Conservation (phyloP, 64 coral and sea anemone species). For the Actinia equina region DNA sequence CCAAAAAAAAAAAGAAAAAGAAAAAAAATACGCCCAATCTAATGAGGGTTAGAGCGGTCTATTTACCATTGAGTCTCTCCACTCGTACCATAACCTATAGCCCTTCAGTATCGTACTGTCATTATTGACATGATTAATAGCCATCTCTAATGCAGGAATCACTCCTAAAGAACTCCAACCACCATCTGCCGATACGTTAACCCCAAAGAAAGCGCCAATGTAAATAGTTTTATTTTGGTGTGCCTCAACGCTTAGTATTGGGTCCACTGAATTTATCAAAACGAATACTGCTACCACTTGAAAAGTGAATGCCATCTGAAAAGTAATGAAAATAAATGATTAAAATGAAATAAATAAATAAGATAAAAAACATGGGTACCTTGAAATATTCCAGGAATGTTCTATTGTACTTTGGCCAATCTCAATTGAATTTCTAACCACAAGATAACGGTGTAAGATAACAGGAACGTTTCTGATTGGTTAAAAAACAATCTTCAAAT, state of each 20-base stretch:
- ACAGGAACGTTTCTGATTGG: too few species aligned
- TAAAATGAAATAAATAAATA: too few species aligned
- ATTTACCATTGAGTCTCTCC: constrained; percentile 63
- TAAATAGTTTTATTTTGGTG: constrained; percentile 30
- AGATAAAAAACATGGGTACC: too few species aligned
- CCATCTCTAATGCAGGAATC: constrained; percentile 54
- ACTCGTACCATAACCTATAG: constrained; percentile 47
- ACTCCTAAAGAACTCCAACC: constrained; percentile 35
- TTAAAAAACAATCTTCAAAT: too few species aligned
- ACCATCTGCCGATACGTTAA: not conserved
- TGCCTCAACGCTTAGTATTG: not conserved
- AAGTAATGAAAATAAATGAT: too few species aligned
- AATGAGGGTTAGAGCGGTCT: too few species aligned
- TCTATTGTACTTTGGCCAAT: too few species aligned
- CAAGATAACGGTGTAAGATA: too few species aligned
- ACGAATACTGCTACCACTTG: not conserved
- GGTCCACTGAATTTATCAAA: not conserved
- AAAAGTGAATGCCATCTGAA: not conserved
- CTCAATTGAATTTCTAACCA: too few species aligned
- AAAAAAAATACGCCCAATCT: too few species aligned
- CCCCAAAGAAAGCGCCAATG: constrained; percentile 56
- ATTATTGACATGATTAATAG: constrained; percentile 59
- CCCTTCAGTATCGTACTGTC: constrained; percentile 45
- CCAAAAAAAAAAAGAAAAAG: too few species aligned
- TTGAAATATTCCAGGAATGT: too few species aligned